A percentile compares a stretch with the other conserved stretches of the same genome.
phyloP scores from a whole-genome alignment of 2,888 invertebrate species.

The Euphydryas editha region DNA sequence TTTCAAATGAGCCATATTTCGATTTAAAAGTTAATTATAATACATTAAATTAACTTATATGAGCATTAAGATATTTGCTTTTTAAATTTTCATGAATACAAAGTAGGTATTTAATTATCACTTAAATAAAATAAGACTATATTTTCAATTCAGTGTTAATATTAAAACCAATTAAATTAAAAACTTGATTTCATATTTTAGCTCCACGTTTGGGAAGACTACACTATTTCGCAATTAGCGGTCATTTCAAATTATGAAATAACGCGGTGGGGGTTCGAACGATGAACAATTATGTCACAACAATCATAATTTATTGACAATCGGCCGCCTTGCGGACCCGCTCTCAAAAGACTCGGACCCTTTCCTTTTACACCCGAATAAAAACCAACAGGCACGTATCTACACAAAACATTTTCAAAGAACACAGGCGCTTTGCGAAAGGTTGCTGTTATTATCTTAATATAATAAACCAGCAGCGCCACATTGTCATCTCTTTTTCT shows the following conservation, averaged over 20 bases:
- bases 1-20: too few relatives aligned
- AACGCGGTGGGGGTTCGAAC: constrained; percentile 28
- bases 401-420: constrained; percentile 68
- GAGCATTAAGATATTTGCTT: constrained; percentile 3
- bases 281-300: constrained; percentile 51
- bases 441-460: constrained; percentile 72
- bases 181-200: constrained; percentile 16
- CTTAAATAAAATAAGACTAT: not conserved
- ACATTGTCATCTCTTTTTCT: constrained; percentile 59
- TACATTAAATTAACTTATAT: not conserved
- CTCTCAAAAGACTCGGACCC: constrained; percentile 49
- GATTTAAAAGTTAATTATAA: not conserved
- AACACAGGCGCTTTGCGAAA: constrained; percentile 69
- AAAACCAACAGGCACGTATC: constrained; percentile 59
- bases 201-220: constrained; percentile 20
- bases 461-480: constrained; percentile 52
- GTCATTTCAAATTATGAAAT: constrained; percentile 33
- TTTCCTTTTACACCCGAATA: constrained; percentile 56
- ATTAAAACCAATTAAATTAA: constrained; percentile 12
- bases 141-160: not conserved
- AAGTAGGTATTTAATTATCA: not conserved
- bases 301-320: constrained; percentile 69
- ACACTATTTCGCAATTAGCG: constrained; percentile 34
- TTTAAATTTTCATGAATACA: not conserved
- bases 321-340: constrained; percentile 55